These are phyloP conservation scores for Ptychoptera albimana DNA, from an alignment of 2,888 invertebrate species.

Conservation along the genomic window DNA sequence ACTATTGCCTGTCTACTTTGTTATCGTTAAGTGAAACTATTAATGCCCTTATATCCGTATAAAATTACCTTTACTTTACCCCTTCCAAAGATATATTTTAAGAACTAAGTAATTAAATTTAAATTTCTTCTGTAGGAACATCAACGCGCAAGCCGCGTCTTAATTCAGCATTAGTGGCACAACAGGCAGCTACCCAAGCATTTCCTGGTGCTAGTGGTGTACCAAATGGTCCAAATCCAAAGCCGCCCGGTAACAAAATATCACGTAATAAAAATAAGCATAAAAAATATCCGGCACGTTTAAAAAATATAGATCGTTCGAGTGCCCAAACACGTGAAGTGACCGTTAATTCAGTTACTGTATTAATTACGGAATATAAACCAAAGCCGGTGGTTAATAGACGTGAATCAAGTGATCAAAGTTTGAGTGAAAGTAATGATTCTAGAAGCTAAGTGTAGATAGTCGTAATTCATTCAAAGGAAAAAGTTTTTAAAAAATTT, in stretches of 20 bases:
- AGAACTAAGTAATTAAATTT: neutral
- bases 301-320: conserved; percentile 86
- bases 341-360: conserved; percentile 93
- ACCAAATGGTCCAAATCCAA: conserved; percentile 33
- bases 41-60: too few relatives aligned
- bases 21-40: too few relatives aligned
- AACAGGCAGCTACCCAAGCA: conserved; percentile 67
- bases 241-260: conserved; percentile 15
- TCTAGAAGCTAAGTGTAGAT: conserved; percentile 26
- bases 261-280: conserved; percentile 37
- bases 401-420: conserved; percentile 28
- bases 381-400: conserved; percentile 42
- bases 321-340: conserved; percentile 88
- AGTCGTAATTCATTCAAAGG: too few relatives aligned
- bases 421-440: conserved; percentile 32
- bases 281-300: conserved; percentile 54
- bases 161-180: conserved; percentile 92
- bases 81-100: neutral
- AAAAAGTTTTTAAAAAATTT: too few relatives aligned
- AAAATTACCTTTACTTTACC: too few relatives aligned
- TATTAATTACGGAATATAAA: conserved; percentile 92
- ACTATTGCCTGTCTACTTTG: too few relatives aligned
- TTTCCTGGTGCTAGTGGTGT: conserved; percentile 35
- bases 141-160: conserved; percentile 85
- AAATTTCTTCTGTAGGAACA: conserved; percentile 41